Evolutionary conservation across 2,888 invertebrate genomes (phyloP), one percentile per base, ranked within the genome.

Genomic region (Dicyrtomina minuta): DNA sequence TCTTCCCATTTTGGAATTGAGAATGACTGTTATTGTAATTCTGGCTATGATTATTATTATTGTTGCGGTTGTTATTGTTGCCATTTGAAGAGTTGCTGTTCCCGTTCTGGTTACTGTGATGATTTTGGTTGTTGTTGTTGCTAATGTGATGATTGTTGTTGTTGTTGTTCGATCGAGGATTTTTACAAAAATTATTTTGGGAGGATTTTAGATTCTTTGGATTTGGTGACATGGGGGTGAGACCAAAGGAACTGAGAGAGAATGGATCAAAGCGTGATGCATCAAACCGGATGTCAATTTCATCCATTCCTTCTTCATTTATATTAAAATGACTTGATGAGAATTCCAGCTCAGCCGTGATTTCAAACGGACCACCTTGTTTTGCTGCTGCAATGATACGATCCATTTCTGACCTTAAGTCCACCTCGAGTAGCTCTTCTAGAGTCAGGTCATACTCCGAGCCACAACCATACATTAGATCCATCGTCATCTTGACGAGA

Each of bases 391-490:
- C 68, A n/a, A 70, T 66, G 26, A 70, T 66, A 12, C 70, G 49
- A 33, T 70, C 70, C 61, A 92, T 90, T 83, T 92, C 92, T 76
- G 89, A 88, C 81, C 92, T 91, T 73, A 94, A 92, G 81, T 93
- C 94, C 82, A 91, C 89, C 80, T 93, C 93, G 75, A 94, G 86
- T 90, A 93, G 92, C 80, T 94, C 93, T 82, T 93, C 92, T 80
- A 93, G 87, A 62, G 92, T 90, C 60, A 75, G 66, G 68, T 76
- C 74, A 73, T 75, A 75, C 39, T 76, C 77, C 62, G 69, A 70
- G 6, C 72, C 70, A 66, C 75, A 74, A 44, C 75, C 74, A 73
- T 75, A 77, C 75, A 77, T 77, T 17, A 75, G 58, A 70, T 75
- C 75, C 77, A 77, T 77, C 41, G 44, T 69, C 66, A 66, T n/a